These are phyloP conservation scores for Lethenteron camtschaticum DNA, from an alignment of 2,113 vertebrate genomes.

Conservation along the genomic window DNA sequence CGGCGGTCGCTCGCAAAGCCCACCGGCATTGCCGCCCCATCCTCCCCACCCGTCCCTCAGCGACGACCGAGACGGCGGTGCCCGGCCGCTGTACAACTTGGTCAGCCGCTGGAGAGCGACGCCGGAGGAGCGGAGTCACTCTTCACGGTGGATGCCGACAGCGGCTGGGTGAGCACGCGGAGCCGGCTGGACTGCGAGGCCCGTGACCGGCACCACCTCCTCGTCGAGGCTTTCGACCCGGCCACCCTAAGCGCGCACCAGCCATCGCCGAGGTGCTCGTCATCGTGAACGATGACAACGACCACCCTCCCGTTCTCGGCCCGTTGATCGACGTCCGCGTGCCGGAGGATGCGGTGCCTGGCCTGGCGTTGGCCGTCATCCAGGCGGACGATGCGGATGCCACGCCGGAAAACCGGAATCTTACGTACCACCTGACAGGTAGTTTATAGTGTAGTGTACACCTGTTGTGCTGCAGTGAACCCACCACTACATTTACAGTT, in stretches of 20 bases:
- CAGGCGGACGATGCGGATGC: slow-evolving; percentile 70
- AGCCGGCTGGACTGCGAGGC: slow-evolving; percentile 67
- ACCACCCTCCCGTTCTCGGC: slow-evolving; percentile 78
- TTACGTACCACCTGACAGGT: slow-evolving; percentile 84
- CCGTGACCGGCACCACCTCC: slow-evolving; percentile 24
- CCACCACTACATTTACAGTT: too few relatives aligned
- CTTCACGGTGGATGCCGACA: slow-evolving; percentile 56
- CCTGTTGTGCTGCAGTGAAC: too few relatives aligned
- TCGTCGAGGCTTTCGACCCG: slow-evolving; percentile 48
- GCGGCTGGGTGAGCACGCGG: slow-evolving; percentile 77
- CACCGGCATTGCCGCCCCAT: too few relatives aligned
- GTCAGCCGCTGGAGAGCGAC: slow-evolving; percentile 32
- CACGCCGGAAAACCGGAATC: slow-evolving; percentile 57
- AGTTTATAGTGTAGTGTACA: too few relatives aligned
- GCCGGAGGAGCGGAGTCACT: slow-evolving; percentile 26
- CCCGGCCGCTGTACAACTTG: slow-evolving; percentile 14
- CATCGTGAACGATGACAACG: slow-evolving; percentile 67
- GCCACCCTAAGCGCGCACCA: slow-evolving; percentile 51
- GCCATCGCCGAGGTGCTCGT: slow-evolving; percentile 44
- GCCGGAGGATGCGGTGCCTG: slow-evolving; percentile 69
- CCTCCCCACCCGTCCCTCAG: slow-evolving; percentile 11
- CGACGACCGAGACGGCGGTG: slow-evolving; percentile 59
- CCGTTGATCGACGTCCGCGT: slow-evolving; percentile 92
- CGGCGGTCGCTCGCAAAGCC: too few relatives aligned
- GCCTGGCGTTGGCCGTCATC: slow-evolving; percentile 64